These are phyloP conservation scores for Zosterops pallidus DNA, from an alignment of 2,113 vertebrate genomes.

Conservation along the genomic window DNA sequence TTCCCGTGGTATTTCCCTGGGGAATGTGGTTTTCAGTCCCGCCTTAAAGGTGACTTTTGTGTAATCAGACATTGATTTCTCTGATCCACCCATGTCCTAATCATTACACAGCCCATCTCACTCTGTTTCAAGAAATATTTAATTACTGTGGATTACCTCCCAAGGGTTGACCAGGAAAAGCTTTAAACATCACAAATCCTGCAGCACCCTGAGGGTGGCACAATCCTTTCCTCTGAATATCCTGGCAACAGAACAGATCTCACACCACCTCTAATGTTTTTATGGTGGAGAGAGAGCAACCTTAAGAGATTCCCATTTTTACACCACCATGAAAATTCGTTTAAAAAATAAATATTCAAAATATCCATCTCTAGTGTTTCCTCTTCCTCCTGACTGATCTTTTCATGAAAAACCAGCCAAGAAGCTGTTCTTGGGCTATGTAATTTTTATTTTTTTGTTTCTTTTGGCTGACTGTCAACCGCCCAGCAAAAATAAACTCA, in stretches of 20 bases:
- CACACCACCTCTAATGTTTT: neutral
- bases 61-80: neutral
- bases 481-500: conserved; percentile 43
- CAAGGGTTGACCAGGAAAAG: neutral
- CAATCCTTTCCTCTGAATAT: neutral
- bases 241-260: neutral
- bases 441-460: neutral
- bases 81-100: neutral
- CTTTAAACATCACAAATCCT: neutral
- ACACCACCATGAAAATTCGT: neutral
- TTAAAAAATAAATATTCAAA: neutral
- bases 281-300: neutral
- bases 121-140: neutral
- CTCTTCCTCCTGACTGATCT: neutral
- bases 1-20: neutral
- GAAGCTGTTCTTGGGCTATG: neutral
- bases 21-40: neutral
- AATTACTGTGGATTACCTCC: neutral
- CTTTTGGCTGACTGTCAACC: conserved; percentile 39
- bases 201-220: neutral
- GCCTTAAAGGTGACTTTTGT: neutral
- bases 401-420: neutral
- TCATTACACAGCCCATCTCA: neutral
- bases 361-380: neutral
- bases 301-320: neutral